Conservation (phyloP, 2,888 invertebrate genomes). For the Stomorhina lunata region DNA sequence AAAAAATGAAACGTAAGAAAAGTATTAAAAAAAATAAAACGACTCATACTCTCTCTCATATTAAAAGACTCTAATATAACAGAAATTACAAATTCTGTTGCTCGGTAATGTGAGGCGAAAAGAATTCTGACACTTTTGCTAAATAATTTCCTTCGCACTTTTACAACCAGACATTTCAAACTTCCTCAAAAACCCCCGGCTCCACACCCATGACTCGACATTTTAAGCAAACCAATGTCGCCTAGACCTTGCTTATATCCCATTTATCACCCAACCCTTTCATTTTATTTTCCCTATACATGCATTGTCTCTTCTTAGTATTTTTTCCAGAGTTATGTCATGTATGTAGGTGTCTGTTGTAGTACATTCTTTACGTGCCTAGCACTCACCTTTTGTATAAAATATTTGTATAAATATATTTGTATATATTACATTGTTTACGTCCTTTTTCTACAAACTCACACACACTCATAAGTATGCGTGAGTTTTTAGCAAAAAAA, state of each 20-base stretch:
- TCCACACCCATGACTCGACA: not conserved
- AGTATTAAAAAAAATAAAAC: constrained; percentile 1
- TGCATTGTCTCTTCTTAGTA: not conserved
- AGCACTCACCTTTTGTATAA: constrained; percentile 60
- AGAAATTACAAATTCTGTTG: constrained; percentile 48
- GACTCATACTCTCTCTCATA: not conserved
- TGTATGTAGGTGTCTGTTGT: constrained; percentile 42
- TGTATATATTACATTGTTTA: constrained; percentile 50
- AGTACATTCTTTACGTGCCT: constrained; percentile 60
- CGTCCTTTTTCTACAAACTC: constrained; percentile 16
- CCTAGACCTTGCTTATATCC: constrained; percentile 49
- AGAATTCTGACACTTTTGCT: constrained; percentile 70
- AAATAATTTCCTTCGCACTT: constrained; percentile 69
- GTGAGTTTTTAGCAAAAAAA: constrained; percentile 19
- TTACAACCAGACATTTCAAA: not conserved
- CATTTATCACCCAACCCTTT: not conserved
- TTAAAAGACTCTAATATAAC: constrained; percentile 19
- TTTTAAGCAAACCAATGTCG: constrained; percentile 45
- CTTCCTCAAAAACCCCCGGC: not conserved
- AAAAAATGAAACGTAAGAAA: constrained; percentile 24
- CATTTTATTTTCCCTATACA: not conserved
- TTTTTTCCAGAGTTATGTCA: not conserved
- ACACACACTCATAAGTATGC: not conserved
- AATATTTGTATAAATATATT: constrained; percentile 53
- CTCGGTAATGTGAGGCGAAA: constrained; percentile 24